phyloP scores from a whole-genome alignment of 2,888 invertebrate species.

The Lasioglossum leucozonium region DNA sequence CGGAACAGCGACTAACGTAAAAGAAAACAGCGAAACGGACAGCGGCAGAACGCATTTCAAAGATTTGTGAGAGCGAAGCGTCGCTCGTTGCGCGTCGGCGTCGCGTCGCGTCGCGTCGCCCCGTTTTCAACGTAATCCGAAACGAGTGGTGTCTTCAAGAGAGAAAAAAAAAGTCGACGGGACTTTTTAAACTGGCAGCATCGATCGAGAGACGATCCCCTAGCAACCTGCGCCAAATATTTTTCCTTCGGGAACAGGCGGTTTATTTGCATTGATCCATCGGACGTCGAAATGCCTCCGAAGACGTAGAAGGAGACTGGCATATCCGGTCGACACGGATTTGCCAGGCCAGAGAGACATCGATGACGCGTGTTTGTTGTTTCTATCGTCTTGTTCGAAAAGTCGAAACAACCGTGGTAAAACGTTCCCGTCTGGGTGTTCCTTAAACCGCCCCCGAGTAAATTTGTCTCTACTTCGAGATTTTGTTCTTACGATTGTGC shows the following conservation, averaged over 20 bases:
- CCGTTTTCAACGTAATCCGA: constrained; percentile 11
- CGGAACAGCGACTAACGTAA: not conserved
- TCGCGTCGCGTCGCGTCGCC: not conserved
- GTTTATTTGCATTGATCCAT: constrained; percentile 80
- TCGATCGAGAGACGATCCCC: constrained; percentile 48
- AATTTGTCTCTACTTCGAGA: constrained; percentile 10
- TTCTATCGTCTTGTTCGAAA: constrained; percentile 71
- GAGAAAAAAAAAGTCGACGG: constrained; percentile 11
- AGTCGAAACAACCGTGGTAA: constrained; percentile 64
- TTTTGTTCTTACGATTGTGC: not conserved
- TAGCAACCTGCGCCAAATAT: constrained; percentile 65
- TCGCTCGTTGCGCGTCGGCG: not conserved
- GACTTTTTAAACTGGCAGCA: constrained; percentile 42
- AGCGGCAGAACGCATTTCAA: not conserved
- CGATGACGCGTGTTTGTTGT: constrained; percentile 75
- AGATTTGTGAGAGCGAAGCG: not conserved
- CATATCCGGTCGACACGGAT: constrained; percentile 72
- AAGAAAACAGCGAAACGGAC: not conserved
- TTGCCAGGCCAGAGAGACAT: constrained; percentile 65
- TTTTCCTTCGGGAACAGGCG: constrained; percentile 67
- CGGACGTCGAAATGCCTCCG: constrained; percentile 72
- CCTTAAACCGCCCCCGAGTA: constrained; percentile 8
- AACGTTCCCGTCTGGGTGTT: constrained; percentile 67
- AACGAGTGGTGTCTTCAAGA: constrained; percentile 28
- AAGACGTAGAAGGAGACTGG: constrained; percentile 68